Conservation (phyloP, 2,113 vertebrate genomes). For the Heliornis fulica region DNA sequence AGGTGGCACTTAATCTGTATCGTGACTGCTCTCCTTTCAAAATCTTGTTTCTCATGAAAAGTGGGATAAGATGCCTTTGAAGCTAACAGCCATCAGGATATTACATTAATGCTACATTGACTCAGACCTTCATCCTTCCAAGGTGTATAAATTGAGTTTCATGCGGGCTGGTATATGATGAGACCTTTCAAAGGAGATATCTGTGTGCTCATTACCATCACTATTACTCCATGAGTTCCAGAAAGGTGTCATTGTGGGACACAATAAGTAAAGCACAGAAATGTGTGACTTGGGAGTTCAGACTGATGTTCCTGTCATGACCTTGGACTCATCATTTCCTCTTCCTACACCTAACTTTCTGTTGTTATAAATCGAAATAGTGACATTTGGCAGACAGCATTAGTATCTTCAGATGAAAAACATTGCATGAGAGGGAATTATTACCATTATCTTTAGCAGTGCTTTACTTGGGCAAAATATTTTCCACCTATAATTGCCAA, state of each 20-base stretch:
- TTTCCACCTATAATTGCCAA: neutral
- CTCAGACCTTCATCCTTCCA: constrained; percentile 35
- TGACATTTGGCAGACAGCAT: neutral
- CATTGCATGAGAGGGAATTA: neutral
- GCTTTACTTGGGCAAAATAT: neutral
- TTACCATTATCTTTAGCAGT: neutral
- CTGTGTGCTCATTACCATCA: neutral
- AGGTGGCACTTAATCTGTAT: neutral
- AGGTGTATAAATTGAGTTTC: constrained; percentile 26
- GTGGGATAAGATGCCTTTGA: constrained; percentile 28
- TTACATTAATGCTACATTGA: constrained; percentile 44
- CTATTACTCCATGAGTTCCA: neutral
- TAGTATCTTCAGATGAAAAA: neutral
- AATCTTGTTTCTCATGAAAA: constrained; percentile 28
- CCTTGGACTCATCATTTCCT: neutral
- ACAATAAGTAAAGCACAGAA: neutral
- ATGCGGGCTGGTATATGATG: neutral
- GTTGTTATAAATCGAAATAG: constrained; percentile 2
- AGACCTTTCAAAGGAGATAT: constrained; percentile 22
- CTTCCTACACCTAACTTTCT: constrained; percentile 21
- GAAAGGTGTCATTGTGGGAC: neutral
- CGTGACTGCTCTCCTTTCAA: constrained; percentile 24
- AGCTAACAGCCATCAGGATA: constrained; percentile 30
- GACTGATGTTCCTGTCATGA: neutral
- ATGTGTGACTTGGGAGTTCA: neutral